These are phyloP conservation scores for Halyomorpha halys DNA, from an alignment of 1,140 invertebrate species.

Conservation along the genomic window DNA sequence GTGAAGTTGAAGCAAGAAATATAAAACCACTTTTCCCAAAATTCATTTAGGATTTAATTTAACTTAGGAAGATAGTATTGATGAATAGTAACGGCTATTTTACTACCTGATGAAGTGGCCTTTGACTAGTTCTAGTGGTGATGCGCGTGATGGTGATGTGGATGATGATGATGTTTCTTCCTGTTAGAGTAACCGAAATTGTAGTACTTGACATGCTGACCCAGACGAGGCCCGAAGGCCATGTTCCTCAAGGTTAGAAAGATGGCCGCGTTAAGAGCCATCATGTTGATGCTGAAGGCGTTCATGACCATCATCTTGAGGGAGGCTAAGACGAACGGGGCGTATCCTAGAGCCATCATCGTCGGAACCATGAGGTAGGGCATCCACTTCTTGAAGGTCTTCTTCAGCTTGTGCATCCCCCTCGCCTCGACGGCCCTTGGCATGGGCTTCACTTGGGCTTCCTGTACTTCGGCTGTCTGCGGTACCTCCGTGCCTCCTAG, in stretches of 20 bases:
- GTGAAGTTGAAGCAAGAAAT: too few species aligned
- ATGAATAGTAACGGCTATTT: too few species aligned
- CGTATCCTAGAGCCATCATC: conserved; percentile 30
- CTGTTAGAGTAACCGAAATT: conserved; percentile 31
- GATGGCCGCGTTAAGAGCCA: conserved; percentile 31
- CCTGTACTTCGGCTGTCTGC: background rate
- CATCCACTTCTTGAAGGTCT: conserved; percentile 25
- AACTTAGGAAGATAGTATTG: too few species aligned
- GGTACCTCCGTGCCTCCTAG: background rate
- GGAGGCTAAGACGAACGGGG: conserved; percentile 30
- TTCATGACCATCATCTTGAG: conserved; percentile 33
- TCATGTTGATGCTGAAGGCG: conserved; percentile 33
- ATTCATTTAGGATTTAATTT: too few species aligned
- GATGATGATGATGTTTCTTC: conserved; percentile 10
- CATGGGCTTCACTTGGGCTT: background rate
- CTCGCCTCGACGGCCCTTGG: background rate
- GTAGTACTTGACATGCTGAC: conserved; percentile 30
- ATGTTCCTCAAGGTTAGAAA: conserved; percentile 32
- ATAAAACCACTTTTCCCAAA: too few species aligned
- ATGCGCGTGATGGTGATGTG: background rate
- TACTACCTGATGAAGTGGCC: too few species aligned
- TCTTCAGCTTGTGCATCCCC: conserved; percentile 5
- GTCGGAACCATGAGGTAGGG: conserved; percentile 28
- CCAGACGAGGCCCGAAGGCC: conserved; percentile 31
- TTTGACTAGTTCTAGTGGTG: too few species aligned